Percentiles rank a stretch among this genome's conserved stretches.
These are phyloP conservation scores for Zeugodacus cucurbitae DNA, from an alignment of 1,140 invertebrate species.

Conservation along the genomic window DNA sequence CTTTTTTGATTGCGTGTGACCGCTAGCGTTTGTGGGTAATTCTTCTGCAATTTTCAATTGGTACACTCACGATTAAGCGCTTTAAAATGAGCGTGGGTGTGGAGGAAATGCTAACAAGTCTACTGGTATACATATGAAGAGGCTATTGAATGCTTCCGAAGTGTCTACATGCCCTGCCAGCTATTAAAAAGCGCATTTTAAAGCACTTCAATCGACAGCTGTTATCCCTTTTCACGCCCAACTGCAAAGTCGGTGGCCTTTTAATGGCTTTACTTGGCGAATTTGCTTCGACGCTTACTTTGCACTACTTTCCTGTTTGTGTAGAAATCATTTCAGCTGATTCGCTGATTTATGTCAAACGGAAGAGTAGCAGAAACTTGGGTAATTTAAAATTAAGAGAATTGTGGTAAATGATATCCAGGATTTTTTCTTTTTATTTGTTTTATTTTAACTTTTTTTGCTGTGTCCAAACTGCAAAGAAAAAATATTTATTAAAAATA, in stretches of 20 bases:
- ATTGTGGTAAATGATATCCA: neutral
- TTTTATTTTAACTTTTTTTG: neutral
- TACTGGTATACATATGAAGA: neutral
- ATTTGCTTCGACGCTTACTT: neutral
- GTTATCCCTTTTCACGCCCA: neutral
- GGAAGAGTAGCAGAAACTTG: constrained; percentile 62
- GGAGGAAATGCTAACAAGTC: neutral
- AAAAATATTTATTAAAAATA: neutral
- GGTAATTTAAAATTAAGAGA: neutral
- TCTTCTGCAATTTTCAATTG: neutral
- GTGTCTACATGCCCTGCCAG: neutral
- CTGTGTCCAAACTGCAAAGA: neutral
- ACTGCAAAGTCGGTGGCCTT: neutral
- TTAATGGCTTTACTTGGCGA: constrained; percentile 26
- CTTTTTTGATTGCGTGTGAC: neutral
- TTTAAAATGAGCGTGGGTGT: neutral
- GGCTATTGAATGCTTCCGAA: neutral
- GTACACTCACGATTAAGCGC: neutral
- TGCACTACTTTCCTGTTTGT: neutral
- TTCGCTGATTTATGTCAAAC: constrained; percentile 59
- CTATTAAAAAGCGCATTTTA: neutral
- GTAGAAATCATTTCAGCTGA: constrained; percentile 7
- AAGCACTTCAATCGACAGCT: neutral
- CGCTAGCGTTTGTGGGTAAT: neutral
- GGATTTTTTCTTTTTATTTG: constrained; percentile 41